These are phyloP conservation scores for Actinernus sp. DNA, from an alignment of 92 coral and sea anemone species.

Conservation along the genomic window DNA sequence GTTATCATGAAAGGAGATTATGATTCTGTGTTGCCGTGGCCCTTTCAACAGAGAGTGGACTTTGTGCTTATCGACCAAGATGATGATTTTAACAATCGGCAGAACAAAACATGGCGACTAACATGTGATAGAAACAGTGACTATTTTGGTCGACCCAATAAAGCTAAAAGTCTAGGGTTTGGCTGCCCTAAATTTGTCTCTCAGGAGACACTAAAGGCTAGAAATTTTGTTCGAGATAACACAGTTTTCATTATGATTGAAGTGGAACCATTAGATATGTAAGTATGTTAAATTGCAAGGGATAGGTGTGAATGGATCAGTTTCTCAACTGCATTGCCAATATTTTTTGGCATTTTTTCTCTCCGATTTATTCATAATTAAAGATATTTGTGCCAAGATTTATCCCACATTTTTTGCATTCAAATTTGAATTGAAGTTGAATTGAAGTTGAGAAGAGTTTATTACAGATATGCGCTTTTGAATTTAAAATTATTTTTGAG, in stretches of 20 bases:
- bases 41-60: slow-evolving; percentile 97
- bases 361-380: too few relatives aligned
- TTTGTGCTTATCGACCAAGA: slow-evolving; percentile 96
- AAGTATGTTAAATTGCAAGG: too few relatives aligned
- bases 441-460: too few relatives aligned
- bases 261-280: slow-evolving; percentile 89
- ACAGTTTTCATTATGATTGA: slow-evolving; percentile 97
- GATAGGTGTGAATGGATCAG: too few relatives aligned
- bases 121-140: slow-evolving; percentile 97
- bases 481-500: too few relatives aligned
- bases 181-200: slow-evolving; percentile 99
- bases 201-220: slow-evolving; percentile 84
- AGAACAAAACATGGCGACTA: slow-evolving; percentile 94
- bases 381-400: too few relatives aligned
- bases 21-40: slow-evolving; percentile 98
- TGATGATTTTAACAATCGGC: slow-evolving; percentile 75
- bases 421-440: too few relatives aligned
- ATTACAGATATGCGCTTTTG: too few relatives aligned
- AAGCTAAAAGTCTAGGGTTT: slow-evolving; percentile 95
- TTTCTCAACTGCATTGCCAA: too few relatives aligned
- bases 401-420: too few relatives aligned
- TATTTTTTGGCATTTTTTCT: too few relatives aligned
- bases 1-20: slow-evolving; percentile 98
- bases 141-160: slow-evolving; percentile 94
- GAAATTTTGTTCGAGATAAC: slow-evolving; percentile 91